phyloP scores from a whole-genome alignment of 1,140 invertebrate species.

The Drosophila persimilis region DNA sequence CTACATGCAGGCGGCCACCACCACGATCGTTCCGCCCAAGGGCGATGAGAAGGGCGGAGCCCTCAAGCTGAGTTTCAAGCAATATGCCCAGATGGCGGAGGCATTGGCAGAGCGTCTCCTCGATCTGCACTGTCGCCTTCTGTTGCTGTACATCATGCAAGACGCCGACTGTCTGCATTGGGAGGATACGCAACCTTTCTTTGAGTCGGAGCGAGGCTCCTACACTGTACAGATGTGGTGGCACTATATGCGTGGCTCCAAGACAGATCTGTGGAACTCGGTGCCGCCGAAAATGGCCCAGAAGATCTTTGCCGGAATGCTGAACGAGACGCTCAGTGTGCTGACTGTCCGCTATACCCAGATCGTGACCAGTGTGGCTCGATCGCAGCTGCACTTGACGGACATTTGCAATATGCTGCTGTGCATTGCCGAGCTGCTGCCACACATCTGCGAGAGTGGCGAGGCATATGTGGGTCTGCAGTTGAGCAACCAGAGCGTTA shows the following conservation, averaged over 20 bases:
- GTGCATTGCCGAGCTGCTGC: conserved; percentile 88
- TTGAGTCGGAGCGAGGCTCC: conserved; percentile 88
- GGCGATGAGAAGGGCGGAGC: conserved; percentile 82
- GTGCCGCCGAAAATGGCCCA: conserved; percentile 92
- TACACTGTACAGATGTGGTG: conserved; percentile 93
- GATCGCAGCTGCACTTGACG: conserved; percentile 86
- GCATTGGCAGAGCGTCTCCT: conserved; percentile 90
- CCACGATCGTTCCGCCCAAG: conserved; percentile 76
- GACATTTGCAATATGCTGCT: conserved; percentile 90
- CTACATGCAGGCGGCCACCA: conserved; percentile 84
- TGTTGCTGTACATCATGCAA: conserved; percentile 90
- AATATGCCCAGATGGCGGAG: conserved; percentile 91
- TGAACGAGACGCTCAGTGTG: conserved; percentile 91
- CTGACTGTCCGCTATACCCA: conserved; percentile 89
- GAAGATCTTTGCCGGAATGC: conserved; percentile 90
- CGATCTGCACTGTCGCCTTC: conserved; percentile 89
- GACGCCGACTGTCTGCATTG: conserved; percentile 89
- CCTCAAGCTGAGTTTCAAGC: conserved; percentile 86
- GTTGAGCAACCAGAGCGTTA: conserved; percentile 85
- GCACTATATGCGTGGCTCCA: conserved; percentile 92
- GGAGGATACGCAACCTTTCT: conserved; percentile 86
- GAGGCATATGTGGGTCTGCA: conserved; percentile 84
- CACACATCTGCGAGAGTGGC: conserved; percentile 86
- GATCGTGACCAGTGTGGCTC: conserved; percentile 84
- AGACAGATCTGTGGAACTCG: conserved; percentile 90